phyloP scores from a whole-genome alignment of 2,797 vertebrate species.

The Pygocentrus nattereri region DNA sequence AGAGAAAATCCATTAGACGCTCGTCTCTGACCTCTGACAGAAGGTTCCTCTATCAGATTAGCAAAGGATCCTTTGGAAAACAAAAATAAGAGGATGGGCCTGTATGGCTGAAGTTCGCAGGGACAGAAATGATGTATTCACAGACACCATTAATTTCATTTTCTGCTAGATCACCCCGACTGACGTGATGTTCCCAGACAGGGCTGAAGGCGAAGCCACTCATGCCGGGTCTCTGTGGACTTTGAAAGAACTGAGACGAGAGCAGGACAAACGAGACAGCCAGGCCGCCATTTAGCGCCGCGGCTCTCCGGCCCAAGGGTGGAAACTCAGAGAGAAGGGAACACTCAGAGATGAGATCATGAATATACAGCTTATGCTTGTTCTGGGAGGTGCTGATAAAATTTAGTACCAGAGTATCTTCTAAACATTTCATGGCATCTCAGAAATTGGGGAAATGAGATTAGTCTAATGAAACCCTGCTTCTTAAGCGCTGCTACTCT shows the following conservation, averaged over 20 bases:
- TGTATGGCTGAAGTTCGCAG: background rate
- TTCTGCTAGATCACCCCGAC: conserved; percentile 13
- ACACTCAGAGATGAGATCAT: too few species aligned
- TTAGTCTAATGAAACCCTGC: too few species aligned
- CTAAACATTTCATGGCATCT: too few species aligned
- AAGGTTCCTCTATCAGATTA: background rate
- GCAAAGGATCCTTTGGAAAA: background rate
- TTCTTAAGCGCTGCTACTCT: too few species aligned
- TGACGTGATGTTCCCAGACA: conserved; percentile 16
- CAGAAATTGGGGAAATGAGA: too few species aligned
- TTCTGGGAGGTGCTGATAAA: too few species aligned
- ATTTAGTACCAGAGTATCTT: too few species aligned
- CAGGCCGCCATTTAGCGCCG: background rate
- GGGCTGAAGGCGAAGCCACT: background rate
- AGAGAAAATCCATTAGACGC: background rate
- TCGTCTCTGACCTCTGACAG: background rate
- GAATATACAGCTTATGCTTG: too few species aligned
- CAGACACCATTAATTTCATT: conserved; percentile 13
- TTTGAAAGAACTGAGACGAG: background rate
- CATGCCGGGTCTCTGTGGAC: background rate
- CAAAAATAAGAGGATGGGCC: background rate
- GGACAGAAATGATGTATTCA: conserved; percentile 1
- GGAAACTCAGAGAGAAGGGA: too few species aligned
- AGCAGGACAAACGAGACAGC: background rate
- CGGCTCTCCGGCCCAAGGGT: background rate